Conservation (phyloP, 2,888 invertebrate species). For the Polymixis flavicincta region DNA sequence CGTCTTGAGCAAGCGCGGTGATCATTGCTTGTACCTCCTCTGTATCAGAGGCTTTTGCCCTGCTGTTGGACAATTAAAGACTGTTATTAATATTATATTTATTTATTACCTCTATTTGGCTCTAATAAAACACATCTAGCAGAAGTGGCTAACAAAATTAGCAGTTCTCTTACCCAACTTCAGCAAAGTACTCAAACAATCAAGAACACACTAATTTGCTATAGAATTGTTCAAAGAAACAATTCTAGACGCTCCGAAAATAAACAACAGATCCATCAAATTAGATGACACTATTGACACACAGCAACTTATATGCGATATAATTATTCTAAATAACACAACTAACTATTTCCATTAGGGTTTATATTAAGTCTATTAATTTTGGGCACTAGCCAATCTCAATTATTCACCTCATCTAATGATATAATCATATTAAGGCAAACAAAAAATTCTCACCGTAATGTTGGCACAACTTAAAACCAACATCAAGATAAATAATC, state of each 20-base stretch:
- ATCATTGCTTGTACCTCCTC: background rate
- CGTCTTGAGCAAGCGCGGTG: background rate
- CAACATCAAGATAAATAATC: constrained; percentile 21
- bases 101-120: no score
- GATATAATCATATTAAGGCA: background rate
- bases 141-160: constrained; percentile 18
- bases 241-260: background rate
- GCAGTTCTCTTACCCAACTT: background rate
- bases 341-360: no score
- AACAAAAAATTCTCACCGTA: background rate
- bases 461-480: constrained; percentile 29
- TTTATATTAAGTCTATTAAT: no score
- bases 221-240: background rate
- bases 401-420: background rate
- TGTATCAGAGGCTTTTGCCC: background rate
- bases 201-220: constrained; percentile 28
- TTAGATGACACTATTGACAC: background rate
- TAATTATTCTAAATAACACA: no score
- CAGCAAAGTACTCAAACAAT: constrained; percentile 35
- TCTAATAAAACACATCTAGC: constrained; percentile 1
- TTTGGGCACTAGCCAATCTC: background rate
- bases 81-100: background rate
- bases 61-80: background rate
- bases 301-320: no score
- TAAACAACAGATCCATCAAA: background rate